Evolutionary conservation across 2,888 invertebrate genomes (phyloP).

Genomic region (Callosobruchus maculatus): DNA sequence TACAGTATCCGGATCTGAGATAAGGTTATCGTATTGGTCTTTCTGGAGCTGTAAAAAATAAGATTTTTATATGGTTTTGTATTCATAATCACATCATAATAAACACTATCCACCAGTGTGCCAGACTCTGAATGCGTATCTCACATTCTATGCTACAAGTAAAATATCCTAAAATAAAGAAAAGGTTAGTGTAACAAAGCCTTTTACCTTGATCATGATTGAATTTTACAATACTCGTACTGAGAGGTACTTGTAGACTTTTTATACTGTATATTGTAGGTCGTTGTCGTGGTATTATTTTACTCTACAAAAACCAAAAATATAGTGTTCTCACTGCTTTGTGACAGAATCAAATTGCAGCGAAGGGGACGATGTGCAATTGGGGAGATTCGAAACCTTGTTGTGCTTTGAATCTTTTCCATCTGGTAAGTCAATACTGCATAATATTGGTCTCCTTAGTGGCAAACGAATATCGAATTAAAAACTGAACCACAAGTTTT

Average conservation of each 20-base stretch:
- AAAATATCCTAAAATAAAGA: conserved; percentile 66
- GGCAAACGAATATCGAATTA: too few relatives aligned
- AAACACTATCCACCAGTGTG: conserved; percentile 81
- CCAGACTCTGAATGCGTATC: conserved; percentile 81
- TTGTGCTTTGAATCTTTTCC: too few relatives aligned
- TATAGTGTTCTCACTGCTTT: too few relatives aligned
- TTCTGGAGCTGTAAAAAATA: not conserved
- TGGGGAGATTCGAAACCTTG: too few relatives aligned
- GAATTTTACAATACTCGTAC: conserved; percentile 54
- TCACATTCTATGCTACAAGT: conserved; percentile 84
- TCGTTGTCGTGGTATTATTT: too few relatives aligned
- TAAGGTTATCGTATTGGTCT: not conserved
- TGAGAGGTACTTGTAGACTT: not conserved
- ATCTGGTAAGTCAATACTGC: too few relatives aligned
- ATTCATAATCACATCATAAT: conserved; percentile 56
- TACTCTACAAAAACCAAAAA: too few relatives aligned
- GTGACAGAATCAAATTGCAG: too few relatives aligned
- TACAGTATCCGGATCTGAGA: conserved; percentile 64
- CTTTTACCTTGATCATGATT: conserved; percentile 75
- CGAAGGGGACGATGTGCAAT: too few relatives aligned
- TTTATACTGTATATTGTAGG: not conserved
- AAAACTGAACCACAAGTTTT: too few relatives aligned
- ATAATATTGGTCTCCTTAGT: too few relatives aligned
- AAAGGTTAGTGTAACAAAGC: not conserved
- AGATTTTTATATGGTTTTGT: not conserved